Base-by-base conservation (phyloP, 2,888 invertebrate species). In the Oeneis ivallda region DNA sequence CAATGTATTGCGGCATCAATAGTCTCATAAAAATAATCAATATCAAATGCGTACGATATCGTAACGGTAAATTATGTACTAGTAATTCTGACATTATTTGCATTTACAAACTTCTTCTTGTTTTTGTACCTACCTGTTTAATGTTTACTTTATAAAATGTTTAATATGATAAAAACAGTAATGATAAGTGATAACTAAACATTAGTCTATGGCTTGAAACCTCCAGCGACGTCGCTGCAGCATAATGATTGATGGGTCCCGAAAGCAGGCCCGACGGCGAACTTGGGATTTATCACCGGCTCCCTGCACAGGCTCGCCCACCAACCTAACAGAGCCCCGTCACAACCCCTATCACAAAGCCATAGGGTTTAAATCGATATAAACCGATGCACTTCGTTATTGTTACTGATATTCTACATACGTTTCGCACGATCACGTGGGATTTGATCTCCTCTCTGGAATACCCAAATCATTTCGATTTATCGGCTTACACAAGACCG, bases 251-350 rank as follows among this genome's bases (percentile, higher is more conserved):
- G 91, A 92, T 92, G 79, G 84, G 78, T 85, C 86, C 89, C 88
- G 81, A 90, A 89, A 84, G 86, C 85, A 79, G 87, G 81, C 85
- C 90, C 85, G 84, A 83, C 90, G 87, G 90, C 90, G 79, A 85
- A 75, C 83, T 79, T 79, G 78, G 81, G 84, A 91, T 92, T 89
- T 92, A 91, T 89, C 81, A 84, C 78, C 80, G 77, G 79, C 85
- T 87, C 86, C 81, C 79, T 72, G 77, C 80, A 74, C 76, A 74
- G 86, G 82, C 82, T 62, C 9, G 5, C 26, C 39, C 5, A 15
- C 56, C 50, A 50, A 63, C 57, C 7, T 6, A 10, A 78, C 47
- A 54, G 10, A 49, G 52, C 60, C 60, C 67, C 53, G 52, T 39
- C 53, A 49, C 39, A 47, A 56, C 52, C 64, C 61, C 15, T 69